These are phyloP conservation scores for Chymomyza amoena DNA, from an alignment of 2,888 invertebrate species.

Conservation along the genomic window DNA sequence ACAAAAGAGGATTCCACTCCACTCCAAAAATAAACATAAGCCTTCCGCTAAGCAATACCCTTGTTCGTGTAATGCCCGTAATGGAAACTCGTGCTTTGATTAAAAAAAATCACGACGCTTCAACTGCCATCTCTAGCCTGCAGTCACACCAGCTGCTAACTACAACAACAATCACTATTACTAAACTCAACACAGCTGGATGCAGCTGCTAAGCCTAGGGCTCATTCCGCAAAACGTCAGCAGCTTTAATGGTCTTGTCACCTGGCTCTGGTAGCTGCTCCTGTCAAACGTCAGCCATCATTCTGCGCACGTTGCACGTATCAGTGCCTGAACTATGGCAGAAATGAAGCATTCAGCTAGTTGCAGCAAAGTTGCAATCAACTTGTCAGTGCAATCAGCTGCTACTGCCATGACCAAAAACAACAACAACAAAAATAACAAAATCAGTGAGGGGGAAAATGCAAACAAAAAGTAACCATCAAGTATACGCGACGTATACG, in stretches of 20 bases:
- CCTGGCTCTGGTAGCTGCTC: background rate
- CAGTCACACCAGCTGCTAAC: conserved; percentile 27
- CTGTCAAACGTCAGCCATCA: background rate
- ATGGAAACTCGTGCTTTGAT: too few relatives aligned
- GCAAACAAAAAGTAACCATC: background rate
- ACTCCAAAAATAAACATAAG: too few relatives aligned
- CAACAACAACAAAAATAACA: too few relatives aligned
- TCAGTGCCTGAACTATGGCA: conserved; percentile 7
- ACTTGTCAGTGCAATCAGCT: conserved; percentile 56
- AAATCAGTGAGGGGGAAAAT: background rate
- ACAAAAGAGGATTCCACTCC: too few relatives aligned
- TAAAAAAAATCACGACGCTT: too few relatives aligned
- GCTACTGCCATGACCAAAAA: background rate
- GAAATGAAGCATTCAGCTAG: conserved; percentile 12
- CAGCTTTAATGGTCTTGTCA: background rate
- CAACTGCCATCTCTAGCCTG: background rate
- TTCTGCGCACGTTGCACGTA: background rate
- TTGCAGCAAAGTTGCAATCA: conserved; percentile 56
- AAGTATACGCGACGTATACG: background rate
- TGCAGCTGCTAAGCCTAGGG: background rate
- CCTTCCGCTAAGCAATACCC: too few relatives aligned
- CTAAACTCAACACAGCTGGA: conserved; percentile 9
- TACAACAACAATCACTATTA: conserved; percentile 14
- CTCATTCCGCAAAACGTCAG: background rate
- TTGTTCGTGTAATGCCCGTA: too few relatives aligned